Evolutionary conservation across 1,140 invertebrate genomes (phyloP).

Genomic region (Belonocnema kinseyi): DNA sequence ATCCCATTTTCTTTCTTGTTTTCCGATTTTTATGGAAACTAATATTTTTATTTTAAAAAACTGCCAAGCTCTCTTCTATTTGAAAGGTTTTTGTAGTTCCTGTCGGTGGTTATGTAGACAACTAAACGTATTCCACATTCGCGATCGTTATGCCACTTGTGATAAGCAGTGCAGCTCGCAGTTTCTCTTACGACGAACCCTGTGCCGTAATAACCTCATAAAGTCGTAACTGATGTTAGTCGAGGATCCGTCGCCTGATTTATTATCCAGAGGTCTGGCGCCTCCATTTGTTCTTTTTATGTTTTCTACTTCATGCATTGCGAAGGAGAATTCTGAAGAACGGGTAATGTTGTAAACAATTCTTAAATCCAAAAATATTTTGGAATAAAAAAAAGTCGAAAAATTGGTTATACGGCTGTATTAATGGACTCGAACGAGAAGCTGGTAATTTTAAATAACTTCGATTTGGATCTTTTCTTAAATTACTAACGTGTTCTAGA

Average conservation of each 20-base stretch:
- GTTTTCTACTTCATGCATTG: background rate
- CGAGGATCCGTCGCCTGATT: constrained; percentile 6
- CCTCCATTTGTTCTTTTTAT: constrained; percentile 8
- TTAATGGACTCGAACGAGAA: too few species aligned
- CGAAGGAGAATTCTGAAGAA: background rate
- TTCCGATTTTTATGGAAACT: too few species aligned
- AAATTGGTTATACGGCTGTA: too few species aligned
- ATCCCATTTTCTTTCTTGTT: too few species aligned
- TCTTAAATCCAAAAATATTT: background rate
- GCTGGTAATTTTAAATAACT: too few species aligned
- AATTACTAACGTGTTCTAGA: too few species aligned
- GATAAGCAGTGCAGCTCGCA: background rate
- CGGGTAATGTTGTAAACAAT: background rate
- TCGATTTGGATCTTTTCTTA: too few species aligned
- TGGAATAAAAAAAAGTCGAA: background rate
- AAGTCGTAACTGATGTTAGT: constrained; percentile 20
- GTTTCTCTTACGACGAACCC: constrained; percentile 3
- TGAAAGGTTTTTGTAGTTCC: background rate
- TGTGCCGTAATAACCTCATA: constrained; percentile 16
- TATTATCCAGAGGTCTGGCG: constrained; percentile 14
- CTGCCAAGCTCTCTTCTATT: background rate
- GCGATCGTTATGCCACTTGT: background rate
- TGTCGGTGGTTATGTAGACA: background rate
- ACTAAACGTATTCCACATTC: background rate
- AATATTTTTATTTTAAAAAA: too few species aligned